phyloP scores from a whole-genome alignment of 2,113 vertebrate genomes.

The Perccottus glenii region DNA sequence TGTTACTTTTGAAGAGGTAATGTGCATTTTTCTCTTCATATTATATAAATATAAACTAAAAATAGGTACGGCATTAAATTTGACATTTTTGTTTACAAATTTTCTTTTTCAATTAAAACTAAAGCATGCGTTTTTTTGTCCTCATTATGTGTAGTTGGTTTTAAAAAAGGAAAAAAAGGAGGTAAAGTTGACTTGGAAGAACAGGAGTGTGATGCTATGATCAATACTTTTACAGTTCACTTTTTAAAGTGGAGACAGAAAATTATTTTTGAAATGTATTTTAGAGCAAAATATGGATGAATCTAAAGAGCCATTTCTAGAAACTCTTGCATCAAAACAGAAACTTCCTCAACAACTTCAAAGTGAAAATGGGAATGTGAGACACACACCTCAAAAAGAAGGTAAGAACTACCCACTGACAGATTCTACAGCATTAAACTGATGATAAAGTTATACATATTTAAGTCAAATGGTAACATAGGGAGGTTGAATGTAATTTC shows the following conservation, averaged over 20 bases:
- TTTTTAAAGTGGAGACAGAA: neutral
- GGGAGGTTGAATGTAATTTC: no score
- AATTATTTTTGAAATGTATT: neutral
- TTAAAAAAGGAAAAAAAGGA: no score
- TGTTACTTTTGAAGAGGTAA: no score
- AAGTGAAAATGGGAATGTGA: neutral
- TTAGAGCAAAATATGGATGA: neutral
- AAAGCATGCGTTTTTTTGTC: neutral
- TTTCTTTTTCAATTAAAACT: neutral
- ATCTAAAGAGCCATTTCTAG: neutral
- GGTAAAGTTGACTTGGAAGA: neutral
- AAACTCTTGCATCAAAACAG: neutral
- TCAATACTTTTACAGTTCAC: neutral
- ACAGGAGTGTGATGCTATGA: neutral
- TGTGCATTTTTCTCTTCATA: no score
- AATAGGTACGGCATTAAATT: neutral
- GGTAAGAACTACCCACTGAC: neutral
- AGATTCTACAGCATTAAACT: no score
- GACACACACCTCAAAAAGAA: neutral
- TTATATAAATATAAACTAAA: neutral
- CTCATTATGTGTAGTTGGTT: neutral
- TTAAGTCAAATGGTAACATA: neutral
- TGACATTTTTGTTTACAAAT: neutral
- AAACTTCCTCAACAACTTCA: neutral
- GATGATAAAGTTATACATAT: neutral